phyloP scores from a whole-genome alignment of 2,113 vertebrate species.

The Heteronetta atricapilla region DNA sequence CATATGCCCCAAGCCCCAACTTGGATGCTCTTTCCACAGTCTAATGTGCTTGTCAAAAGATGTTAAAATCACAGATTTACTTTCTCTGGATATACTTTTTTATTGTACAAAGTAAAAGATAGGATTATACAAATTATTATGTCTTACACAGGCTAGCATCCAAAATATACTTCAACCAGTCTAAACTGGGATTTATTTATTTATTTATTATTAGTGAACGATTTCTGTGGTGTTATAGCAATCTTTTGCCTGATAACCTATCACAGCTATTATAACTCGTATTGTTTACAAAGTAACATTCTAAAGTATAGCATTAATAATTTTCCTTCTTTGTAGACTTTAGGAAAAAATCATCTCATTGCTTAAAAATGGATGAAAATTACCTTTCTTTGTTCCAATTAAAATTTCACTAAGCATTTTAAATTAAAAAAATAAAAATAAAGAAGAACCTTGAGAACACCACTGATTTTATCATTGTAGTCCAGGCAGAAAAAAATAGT shows the following conservation, averaged over 20 bases:
- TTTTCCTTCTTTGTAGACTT: neutral
- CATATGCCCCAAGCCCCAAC: constrained; percentile 90
- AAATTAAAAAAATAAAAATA: neutral
- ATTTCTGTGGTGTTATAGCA: neutral
- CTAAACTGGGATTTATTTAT: neutral
- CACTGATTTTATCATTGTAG: neutral
- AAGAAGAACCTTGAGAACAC: neutral
- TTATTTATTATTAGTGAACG: neutral
- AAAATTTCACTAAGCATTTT: neutral
- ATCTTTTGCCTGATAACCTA: neutral
- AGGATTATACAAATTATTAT: neutral
- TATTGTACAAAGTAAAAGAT: constrained; percentile 36
- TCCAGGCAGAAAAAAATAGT: neutral
- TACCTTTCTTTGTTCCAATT: rapidly evolving
- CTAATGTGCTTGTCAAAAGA: constrained; percentile 96
- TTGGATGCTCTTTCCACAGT: constrained; percentile 92
- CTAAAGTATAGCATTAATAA: neutral
- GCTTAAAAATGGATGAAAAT: neutral
- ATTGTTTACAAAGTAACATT: neutral
- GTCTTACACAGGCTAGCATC: neutral
- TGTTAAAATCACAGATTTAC: constrained; percentile 87
- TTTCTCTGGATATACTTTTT: constrained; percentile 68
- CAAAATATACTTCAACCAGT: neutral
- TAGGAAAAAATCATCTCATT: neutral
- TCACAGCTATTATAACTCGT: neutral